phyloP scores from a whole-genome alignment of 2,888 invertebrate species.

The Macropis europaea region DNA sequence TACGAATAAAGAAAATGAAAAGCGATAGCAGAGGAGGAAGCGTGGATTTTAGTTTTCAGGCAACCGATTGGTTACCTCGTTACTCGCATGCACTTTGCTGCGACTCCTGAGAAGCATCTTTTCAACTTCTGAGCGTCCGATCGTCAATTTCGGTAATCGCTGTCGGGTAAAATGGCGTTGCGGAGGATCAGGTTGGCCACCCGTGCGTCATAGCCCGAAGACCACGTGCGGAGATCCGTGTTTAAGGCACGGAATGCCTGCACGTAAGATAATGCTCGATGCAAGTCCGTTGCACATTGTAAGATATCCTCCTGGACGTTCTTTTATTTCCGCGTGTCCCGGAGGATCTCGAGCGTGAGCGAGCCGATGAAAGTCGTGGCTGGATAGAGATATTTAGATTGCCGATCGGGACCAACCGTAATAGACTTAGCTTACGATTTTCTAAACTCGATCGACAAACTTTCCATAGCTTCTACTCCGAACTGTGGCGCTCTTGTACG shows the following conservation, averaged over 20 bases:
- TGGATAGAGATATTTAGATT: constrained; percentile 46
- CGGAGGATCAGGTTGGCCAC: no score
- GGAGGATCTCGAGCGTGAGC: constrained; percentile 44
- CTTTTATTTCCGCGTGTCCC: constrained; percentile 23
- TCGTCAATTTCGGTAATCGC: no score
- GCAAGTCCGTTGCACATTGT: constrained; percentile 23
- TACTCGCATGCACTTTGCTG: no score
- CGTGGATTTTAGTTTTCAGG: no score
- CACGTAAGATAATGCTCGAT: constrained; percentile 24
- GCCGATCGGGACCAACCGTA: constrained; percentile 32
- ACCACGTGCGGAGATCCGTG: neutral
- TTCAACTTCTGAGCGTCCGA: no score
- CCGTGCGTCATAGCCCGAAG: neutral
- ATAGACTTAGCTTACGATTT: constrained; percentile 40
- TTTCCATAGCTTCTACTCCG: no score
- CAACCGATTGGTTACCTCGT: no score
- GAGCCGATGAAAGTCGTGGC: constrained; percentile 44
- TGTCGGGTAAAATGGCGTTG: no score
- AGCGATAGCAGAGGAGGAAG: no score
- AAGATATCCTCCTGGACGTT: constrained; percentile 16
- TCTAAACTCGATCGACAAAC: constrained; percentile 25
- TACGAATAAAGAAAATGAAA: no score
- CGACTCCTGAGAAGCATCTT: no score
- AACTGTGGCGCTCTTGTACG: no score
- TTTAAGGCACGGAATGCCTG: constrained; percentile 1